Evolutionary conservation across 2,888 invertebrate genomes (phyloP), one percentile per base, ranked within the genome.

Genomic region (Oegoconia quadripuncta): DNA sequence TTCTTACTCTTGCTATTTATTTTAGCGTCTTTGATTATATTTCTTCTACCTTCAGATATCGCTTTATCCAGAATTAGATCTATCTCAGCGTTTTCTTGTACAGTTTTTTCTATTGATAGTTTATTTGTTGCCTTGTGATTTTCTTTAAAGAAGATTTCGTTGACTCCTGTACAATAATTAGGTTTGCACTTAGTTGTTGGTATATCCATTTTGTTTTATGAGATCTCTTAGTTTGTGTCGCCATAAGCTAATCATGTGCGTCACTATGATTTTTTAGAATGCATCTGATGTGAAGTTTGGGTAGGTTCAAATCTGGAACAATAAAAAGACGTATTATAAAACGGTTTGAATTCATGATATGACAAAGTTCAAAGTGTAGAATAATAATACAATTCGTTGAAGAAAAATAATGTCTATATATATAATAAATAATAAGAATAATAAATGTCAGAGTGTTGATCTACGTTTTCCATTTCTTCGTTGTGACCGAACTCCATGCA

Each of bases 181-280:
- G 12, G 9, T 23, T 3, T 23, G n/a, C 32, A 30, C 41, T 40
- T 39, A 39, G 38, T 22, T 37, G 45, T 48, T 43, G 6, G 41
- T 29, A 31, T 37, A 29, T 43, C 44, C 49, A 52, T 55, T 44
- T 50, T 50, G 38, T 44, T 39, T 46, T 43, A 44, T 39, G 40
- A 37, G 38, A 34, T 39, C 11, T 16, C 26, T 36, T 37, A 41
- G 18, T 38, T 16, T 17, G 22, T 26, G 30, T 34, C 42, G 46
- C 52, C 50, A 52, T 50, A 46, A 42, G 50, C 50, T 42, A 45
- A 18, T 41, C 48, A 45, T 48, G 36, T 35, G 41, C 15, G 28
- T 28, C 26, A 42, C 36, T 32, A 40, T 34, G 39, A 15, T 29
- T 41, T 18, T 32, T n/a, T 17, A 30, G 26, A 34, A 39, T 36